Base-by-base conservation (phyloP, 2,888 invertebrate species). In the Eristalis arbustorum region DNA sequence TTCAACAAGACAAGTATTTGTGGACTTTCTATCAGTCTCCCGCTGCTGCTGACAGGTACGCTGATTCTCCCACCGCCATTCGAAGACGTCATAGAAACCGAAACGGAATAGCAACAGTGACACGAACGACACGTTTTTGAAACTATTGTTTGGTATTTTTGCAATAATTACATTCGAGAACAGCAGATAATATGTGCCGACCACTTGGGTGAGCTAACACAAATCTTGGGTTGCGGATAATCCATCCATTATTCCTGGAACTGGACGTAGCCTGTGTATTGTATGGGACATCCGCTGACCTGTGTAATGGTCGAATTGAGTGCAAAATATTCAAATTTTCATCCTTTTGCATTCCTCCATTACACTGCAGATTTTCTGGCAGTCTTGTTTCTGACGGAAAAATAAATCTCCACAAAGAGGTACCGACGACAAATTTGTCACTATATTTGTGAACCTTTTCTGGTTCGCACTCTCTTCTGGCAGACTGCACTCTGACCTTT, bases 201-300 rank as follows among this genome's bases (percentile, higher is more conserved):
- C 87, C 74, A 82, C 87, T 87, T 87, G 87, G 87, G 87, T 87
- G 87, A 82, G 82, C 82, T 72, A 77, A 56, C n/a, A 31, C 14
- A 23, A 59, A 69, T 64, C 13, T 77, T 71, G 63, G 80, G 68
- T 74, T 73, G 18, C 49, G 40, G 56, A 71, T 87, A 78, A 87
- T 87, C 82, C 84, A 61, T 59, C 62, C 73, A 80, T 77, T 61
- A 73, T 85, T 81, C 87, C 40, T 37, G 59, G 87, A 82, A 87
- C 73, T 14, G 13, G 49, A 40, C 64, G 61, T 82, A 67, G 71
- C 23, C 37, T 4, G 28, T 40, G 73, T 56, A 68, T 78, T 72
- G 78, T 72, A 31, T 68, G 67, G 71, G 49, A 18, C 67, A 74
- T 59, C 69, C 76, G 37, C 67, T 84, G 80, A 84, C 80, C 84